These are phyloP conservation scores for Drosophila histrio DNA, from an alignment of 2,888 invertebrate species.

Conservation along the genomic window DNA sequence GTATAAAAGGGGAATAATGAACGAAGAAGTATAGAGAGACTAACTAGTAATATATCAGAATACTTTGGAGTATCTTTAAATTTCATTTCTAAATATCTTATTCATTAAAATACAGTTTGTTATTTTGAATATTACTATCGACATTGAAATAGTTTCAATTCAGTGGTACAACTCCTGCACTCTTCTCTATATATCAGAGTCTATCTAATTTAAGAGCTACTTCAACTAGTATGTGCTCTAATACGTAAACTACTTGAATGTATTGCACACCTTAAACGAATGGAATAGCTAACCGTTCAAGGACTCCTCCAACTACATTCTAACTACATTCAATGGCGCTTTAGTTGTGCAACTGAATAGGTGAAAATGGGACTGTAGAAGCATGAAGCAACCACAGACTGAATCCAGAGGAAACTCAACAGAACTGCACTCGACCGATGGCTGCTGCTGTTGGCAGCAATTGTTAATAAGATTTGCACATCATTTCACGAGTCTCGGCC, in stretches of 20 bases:
- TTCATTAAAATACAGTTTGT: too few species aligned
- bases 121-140: too few species aligned
- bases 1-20: too few species aligned
- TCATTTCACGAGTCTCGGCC: slow-evolving; percentile 75
- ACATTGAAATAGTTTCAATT: too few species aligned
- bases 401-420: slow-evolving; percentile 19
- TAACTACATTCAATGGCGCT: slow-evolving; percentile 33
- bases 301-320: slow-evolving; percentile 22
- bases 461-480: slow-evolving; percentile 79
- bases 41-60: too few species aligned
- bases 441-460: slow-evolving; percentile 69
- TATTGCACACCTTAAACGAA: slow-evolving; percentile 5
- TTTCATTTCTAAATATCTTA: too few species aligned
- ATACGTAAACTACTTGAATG: slow-evolving; percentile 3
- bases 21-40: too few species aligned
- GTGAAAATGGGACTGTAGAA: background rate
- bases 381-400: slow-evolving; percentile 5
- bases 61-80: too few species aligned
- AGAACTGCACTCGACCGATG: slow-evolving; percentile 38
- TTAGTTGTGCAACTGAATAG: slow-evolving; percentile 20
- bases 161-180: background rate
- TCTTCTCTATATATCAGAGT: background rate
- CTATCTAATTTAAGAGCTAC: background rate
- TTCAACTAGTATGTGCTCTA: background rate
- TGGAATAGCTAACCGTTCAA: background rate